Conservation (phyloP, 1,140 invertebrate genomes). For the Hesperophylax magnus region DNA sequence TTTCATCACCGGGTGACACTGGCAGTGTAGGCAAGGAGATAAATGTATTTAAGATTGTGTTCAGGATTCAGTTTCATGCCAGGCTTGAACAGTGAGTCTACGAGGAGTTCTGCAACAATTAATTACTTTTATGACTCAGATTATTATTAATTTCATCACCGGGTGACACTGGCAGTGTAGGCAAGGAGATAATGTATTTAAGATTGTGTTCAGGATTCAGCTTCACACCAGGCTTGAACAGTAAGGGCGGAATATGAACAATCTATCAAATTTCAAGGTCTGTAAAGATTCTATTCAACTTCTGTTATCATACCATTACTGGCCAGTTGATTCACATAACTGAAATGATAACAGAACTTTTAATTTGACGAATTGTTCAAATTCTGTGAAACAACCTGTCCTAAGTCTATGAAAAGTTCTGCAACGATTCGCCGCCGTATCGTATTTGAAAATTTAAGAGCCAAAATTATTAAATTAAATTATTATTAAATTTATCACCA, state of each 20-base stretch:
- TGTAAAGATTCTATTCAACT: too few species aligned
- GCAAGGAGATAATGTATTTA: slow-evolving; percentile 97
- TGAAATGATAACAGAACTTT: too few species aligned
- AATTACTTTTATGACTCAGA: neutral
- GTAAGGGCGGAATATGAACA: too few species aligned
- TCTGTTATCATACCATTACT: too few species aligned
- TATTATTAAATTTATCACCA: too few species aligned
- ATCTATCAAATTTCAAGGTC: too few species aligned
- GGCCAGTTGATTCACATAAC: too few species aligned
- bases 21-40: slow-evolving; percentile 94
- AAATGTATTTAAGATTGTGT: slow-evolving; percentile 98
- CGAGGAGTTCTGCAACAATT: slow-evolving; percentile 83
- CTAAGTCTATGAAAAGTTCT: slow-evolving; percentile 95
- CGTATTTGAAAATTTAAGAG: too few species aligned
- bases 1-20: slow-evolving; percentile 74
- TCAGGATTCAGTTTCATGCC: slow-evolving; percentile 95
- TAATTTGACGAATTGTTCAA: too few species aligned
- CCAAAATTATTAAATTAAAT: neutral
- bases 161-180: slow-evolving; percentile 90
- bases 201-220: slow-evolving; percentile 97
- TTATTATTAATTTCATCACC: too few species aligned
- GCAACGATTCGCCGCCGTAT: too few species aligned
- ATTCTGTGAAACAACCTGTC: too few species aligned
- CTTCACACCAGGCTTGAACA: slow-evolving; percentile 95
- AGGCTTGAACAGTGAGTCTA: slow-evolving; percentile 94